These are phyloP conservation scores for Dexiosoma caninum DNA, from an alignment of 2,888 invertebrate genomes.

Conservation along the genomic window DNA sequence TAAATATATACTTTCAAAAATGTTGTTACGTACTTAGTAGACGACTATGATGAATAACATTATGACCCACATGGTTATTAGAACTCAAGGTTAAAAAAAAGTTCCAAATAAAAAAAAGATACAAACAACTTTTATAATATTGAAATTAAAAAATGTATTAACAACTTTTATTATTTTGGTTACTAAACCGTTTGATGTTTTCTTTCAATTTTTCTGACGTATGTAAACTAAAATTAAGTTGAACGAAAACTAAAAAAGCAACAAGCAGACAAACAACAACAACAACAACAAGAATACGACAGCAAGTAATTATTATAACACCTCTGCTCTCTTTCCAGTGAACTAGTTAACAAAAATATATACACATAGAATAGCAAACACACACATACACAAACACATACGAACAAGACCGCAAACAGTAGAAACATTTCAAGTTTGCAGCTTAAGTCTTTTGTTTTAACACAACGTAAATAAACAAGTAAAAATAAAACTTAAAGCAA, in stretches of 20 bases:
- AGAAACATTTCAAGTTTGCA: conserved; percentile 35
- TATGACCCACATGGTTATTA: conserved; percentile 40
- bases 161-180: conserved; percentile 24
- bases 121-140: not conserved
- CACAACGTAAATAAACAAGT: not conserved
- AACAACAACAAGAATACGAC: not conserved
- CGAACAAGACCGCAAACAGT: not conserved
- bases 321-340: conserved; percentile 50
- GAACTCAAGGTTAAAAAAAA: conserved; percentile 48
- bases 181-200: not conserved
- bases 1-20: conserved; percentile 21
- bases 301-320: conserved; percentile 42
- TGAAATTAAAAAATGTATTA: conserved; percentile 13
- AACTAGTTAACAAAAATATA: conserved; percentile 31
- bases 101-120: not conserved
- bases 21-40: not conserved
- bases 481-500: not conserved
- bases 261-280: no score
- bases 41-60: not conserved
- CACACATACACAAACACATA: not conserved
- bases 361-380: not conserved
- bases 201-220: not conserved
- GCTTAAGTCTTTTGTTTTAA: conserved; percentile 41
- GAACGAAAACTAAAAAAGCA: not conserved
- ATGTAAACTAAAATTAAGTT: not conserved